Evolutionary conservation across 2,888 invertebrate genomes (phyloP).

Genomic region (Gibbula magus): DNA sequence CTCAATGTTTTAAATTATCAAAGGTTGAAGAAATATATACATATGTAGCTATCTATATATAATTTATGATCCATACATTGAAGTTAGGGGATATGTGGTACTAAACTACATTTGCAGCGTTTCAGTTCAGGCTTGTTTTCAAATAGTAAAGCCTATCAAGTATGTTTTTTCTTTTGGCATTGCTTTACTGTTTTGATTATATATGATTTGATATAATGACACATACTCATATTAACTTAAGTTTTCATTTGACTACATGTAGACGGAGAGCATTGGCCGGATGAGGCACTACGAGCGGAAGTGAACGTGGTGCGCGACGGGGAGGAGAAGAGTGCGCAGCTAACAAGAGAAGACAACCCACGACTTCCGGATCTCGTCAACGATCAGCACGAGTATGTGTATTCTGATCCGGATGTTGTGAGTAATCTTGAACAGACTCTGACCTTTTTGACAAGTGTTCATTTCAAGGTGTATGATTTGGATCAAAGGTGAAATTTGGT

Average conservation of each 20-base stretch:
- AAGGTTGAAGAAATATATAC: no score
- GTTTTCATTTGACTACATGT: neutral
- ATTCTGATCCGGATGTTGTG: constrained; percentile 14
- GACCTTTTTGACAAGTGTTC: no score
- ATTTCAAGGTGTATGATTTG: no score
- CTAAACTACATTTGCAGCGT: no score
- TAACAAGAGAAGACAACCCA: neutral
- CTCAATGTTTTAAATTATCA: no score
- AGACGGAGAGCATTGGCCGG: constrained; percentile 34
- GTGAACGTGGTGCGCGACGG: constrained; percentile 27
- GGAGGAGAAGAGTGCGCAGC: neutral
- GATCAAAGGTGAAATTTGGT: no score
- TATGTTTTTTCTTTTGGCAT: neutral
- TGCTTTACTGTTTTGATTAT: neutral
- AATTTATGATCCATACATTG: neutral
- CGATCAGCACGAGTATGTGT: neutral
- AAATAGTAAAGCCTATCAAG: neutral
- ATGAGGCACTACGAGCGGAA: constrained; percentile 27
- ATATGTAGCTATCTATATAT: no score
- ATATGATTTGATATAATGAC: neutral
- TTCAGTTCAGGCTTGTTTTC: no score
- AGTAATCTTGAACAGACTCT: neutral
- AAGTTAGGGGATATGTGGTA: neutral
- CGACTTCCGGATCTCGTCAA: neutral
- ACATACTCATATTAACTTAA: neutral